Base-by-base conservation (phyloP, 2,113 vertebrate species). In the Tinamus guttatus region DNA sequence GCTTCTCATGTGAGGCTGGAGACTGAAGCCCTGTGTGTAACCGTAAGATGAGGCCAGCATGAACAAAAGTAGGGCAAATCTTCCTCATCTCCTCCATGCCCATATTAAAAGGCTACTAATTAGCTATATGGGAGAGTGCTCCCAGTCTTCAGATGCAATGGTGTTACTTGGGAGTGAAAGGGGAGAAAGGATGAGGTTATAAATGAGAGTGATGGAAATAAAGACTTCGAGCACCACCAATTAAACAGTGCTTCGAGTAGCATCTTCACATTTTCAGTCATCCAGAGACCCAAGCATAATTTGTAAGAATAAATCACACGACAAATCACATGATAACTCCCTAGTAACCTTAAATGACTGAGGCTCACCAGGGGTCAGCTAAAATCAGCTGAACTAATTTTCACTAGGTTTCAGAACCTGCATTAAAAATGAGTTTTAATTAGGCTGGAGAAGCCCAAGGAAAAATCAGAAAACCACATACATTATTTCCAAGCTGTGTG, bases 351-450 rank as follows among this genome's bases (percentile, higher is more conserved):
- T 67, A 81, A 85, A 85, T 47, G 79, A 93, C 43, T 77, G 85
- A 78, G 38, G 76, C 47, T 83, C 56, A 60, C 51, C 1, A 20
- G 2, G 22, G 79, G 76, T 84, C 73, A 91, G 25, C 36, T 91
- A 82, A 93, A 95, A 92, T 74, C 76, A 88, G 73, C 38, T 64
- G 47, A 91, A 90, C 64, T 64, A 64, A 81, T 93, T 95, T 96
- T 81, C 64, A 28, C 18, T 71, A 16, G 16, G 47, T 78, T 95
- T 85, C 79, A 86, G 49, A 91, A 75, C 28, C n/a, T 71, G 22
- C 38, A 60, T 83, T 85, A 85, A 74, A 88, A 95, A 88, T 71
- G 22, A 83, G 28, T 34, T 83, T 87, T 40, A 32, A 78, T 81
- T 88, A 25, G 74, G 28, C 8, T 90, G 56, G 17, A 86, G 64